phyloP scores from a whole-genome alignment of 2,797 vertebrate genomes.

The Enteromius thamalakanensis region DNA sequence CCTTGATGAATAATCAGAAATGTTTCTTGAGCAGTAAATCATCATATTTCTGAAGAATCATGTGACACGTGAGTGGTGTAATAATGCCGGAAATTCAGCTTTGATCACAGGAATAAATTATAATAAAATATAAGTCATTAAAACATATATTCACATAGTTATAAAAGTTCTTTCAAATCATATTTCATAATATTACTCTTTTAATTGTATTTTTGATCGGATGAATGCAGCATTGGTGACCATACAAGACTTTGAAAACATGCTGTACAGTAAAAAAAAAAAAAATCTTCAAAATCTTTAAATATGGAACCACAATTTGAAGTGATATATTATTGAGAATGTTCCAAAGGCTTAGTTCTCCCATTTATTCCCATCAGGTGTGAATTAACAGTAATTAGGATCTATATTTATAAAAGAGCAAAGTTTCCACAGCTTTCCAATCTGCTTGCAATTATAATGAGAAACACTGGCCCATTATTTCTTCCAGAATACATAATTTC shows the following conservation, averaged over 20 bases:
- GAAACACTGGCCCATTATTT: slow-evolving; percentile 50
- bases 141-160: not conserved
- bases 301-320: slow-evolving; percentile 27
- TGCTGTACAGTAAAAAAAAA: too few species aligned
- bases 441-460: slow-evolving; percentile 60
- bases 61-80: not conserved
- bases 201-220: not conserved
- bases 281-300: not conserved
- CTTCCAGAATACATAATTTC: slow-evolving; percentile 52
- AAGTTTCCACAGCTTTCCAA: slow-evolving; percentile 51
- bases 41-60: not conserved
- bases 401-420: slow-evolving; percentile 53
- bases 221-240: not conserved
- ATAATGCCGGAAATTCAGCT: not conserved
- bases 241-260: not conserved
- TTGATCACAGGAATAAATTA: not conserved
- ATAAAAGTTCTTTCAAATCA: not conserved
- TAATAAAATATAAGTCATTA: too few species aligned
- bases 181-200: not conserved
- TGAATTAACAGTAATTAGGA: slow-evolving; percentile 58
- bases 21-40: not conserved
- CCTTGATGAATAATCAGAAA: not conserved
- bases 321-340: slow-evolving; percentile 44
- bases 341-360: slow-evolving; percentile 50
- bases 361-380: slow-evolving; percentile 57